phyloP scores from a whole-genome alignment of 2,113 vertebrate species.

The Synchiropus splendidus region DNA sequence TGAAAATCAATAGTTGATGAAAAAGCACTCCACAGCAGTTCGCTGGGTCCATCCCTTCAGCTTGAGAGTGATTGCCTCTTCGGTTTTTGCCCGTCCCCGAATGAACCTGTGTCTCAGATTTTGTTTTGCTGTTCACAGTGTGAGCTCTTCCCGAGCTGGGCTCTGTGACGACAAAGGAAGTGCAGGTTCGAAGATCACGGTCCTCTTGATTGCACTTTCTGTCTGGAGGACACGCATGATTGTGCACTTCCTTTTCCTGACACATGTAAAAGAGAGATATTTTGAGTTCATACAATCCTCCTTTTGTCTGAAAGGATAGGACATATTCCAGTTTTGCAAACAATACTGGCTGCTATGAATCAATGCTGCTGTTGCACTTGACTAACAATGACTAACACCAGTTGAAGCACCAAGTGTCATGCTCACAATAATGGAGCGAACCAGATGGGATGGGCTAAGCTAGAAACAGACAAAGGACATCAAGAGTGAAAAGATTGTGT shows the following conservation, averaged over 20 bases:
- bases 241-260: conserved; percentile 45
- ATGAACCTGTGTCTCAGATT: conserved; percentile 15
- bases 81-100: conserved; percentile 5
- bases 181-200: conserved; percentile 42
- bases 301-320: no score
- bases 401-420: no score
- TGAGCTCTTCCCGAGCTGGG: conserved; percentile 22
- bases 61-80: conserved; percentile 8
- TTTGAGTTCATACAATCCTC: conserved; percentile 16
- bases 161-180: conserved; percentile 33
- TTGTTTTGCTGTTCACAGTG: conserved; percentile 12
- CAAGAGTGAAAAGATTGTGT: no score
- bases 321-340: no score
- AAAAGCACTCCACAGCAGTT: conserved; percentile 30
- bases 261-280: conserved; percentile 29
- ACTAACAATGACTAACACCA: no score
- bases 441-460: no score
- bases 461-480: no score
- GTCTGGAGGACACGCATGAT: conserved; percentile 30
- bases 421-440: no score
- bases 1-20: conserved; percentile 40
- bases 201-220: conserved; percentile 18
- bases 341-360: no score
- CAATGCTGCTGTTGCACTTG: no score
- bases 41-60: neutral